Percentiles rank a stretch among this genome's conserved stretches.
Evolutionary conservation across 2,888 invertebrate genomes (phyloP).

Genomic region (Gerris lacustris): DNA sequence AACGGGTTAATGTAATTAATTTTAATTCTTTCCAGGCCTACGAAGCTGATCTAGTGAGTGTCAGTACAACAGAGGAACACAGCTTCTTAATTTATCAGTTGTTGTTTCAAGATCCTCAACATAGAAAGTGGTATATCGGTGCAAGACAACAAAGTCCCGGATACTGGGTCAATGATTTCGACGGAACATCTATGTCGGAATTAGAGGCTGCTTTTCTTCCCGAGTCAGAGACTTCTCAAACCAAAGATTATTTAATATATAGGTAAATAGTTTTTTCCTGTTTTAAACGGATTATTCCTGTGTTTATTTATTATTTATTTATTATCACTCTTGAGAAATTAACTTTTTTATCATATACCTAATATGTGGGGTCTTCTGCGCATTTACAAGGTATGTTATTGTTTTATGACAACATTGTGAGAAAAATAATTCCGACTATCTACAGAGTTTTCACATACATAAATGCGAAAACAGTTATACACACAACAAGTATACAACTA

Average conservation of each 20-base stretch:
- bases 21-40: conserved; percentile 45
- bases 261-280: conserved; percentile 39
- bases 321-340: not conserved
- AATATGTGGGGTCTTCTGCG: not conserved
- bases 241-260: conserved; percentile 64
- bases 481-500: too few relatives aligned
- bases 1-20: not conserved
- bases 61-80: conserved; percentile 75
- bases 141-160: conserved; percentile 60
- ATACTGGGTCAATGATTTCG: conserved; percentile 70
- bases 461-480: too few relatives aligned
- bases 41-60: conserved; percentile 64
- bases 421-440: too few relatives aligned
- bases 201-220: conserved; percentile 73
- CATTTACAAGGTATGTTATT: too few relatives aligned
- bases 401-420: too few relatives aligned
- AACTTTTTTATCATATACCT: not conserved
- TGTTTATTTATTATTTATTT: too few relatives aligned
- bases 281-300: too few relatives aligned
- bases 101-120: conserved; percentile 71
- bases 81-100: conserved; percentile 71
- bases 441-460: too few relatives aligned
- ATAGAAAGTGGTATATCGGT: conserved; percentile 75
- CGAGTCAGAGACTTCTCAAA: conserved; percentile 41
- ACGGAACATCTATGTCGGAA: conserved; percentile 62